Conservation (phyloP, 2,113 vertebrate species). For the Prunella himalayana region DNA sequence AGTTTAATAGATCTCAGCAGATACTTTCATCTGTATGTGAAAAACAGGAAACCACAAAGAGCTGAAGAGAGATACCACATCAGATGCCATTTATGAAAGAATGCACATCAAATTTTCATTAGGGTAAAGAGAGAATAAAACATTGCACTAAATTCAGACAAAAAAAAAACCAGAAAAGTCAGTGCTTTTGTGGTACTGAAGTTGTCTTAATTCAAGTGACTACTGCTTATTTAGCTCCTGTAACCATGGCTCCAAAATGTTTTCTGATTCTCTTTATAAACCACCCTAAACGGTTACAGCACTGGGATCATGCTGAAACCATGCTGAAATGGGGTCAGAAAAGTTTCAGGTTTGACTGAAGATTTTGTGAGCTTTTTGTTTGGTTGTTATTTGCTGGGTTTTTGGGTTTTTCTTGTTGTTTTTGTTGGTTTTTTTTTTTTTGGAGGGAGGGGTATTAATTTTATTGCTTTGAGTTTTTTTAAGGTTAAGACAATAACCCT, state of each 20-base stretch:
- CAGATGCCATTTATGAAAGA: slow-evolving; percentile 69
- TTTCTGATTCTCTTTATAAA: not conserved
- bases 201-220: not conserved
- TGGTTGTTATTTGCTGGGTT: not conserved
- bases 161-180: not conserved
- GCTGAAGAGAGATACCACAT: slow-evolving; percentile 70
- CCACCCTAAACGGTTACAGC: not conserved
- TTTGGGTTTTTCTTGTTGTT: too few relatives aligned
- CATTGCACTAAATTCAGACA: slow-evolving; percentile 23
- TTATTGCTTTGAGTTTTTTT: not conserved
- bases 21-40: slow-evolving; percentile 57
- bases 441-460: not conserved
- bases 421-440: too few relatives aligned
- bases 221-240: not conserved
- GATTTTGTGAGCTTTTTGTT: not conserved
- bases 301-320: not conserved
- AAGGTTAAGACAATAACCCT: not conserved
- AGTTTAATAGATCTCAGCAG: slow-evolving; percentile 51
- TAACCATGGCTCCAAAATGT: not conserved
- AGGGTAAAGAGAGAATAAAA: slow-evolving; percentile 44
- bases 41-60: slow-evolving; percentile 82
- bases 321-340: not conserved
- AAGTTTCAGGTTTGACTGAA: not conserved
- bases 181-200: not conserved
- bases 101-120: slow-evolving; percentile 64